Percentiles rank a stretch among this genome's conserved stretches.
phyloP scores from a whole-genome alignment of 2,797 vertebrate genomes.

The Crypturellus tataupa region DNA sequence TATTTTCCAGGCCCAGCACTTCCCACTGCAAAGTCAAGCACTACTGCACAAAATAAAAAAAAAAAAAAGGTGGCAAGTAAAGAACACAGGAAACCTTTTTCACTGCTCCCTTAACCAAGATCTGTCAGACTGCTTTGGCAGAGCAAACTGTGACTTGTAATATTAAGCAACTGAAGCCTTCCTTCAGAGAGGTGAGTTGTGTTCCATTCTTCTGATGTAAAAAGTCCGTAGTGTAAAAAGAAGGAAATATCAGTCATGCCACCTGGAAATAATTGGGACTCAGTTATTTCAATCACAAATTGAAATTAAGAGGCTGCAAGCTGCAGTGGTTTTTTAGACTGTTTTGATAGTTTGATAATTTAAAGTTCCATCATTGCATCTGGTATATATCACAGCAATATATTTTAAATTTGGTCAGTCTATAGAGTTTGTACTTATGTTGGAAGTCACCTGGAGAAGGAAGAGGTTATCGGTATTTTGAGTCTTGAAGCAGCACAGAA shows the following conservation, averaged over 20 bases:
- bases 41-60: background rate
- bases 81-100: background rate
- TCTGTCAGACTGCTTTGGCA: background rate
- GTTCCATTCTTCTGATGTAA: background rate
- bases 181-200: background rate
- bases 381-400: conserved; percentile 45
- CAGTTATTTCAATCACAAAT: conserved; percentile 39
- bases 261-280: background rate
- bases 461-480: background rate
- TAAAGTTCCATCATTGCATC: conserved; percentile 28
- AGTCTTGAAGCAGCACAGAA: background rate
- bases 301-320: conserved; percentile 53
- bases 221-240: background rate
- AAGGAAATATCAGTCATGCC: background rate
- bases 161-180: no score
- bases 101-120: background rate
- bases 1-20: background rate
- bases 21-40: background rate
- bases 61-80: background rate
- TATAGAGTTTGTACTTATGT: background rate
- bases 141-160: background rate
- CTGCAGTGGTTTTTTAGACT: conserved; percentile 53
- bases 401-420: conserved; percentile 40
- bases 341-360: conserved; percentile 47
- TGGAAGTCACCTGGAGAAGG: background rate